phyloP scores from a whole-genome alignment of 1,140 invertebrate species.

The Galleria mellonella region DNA sequence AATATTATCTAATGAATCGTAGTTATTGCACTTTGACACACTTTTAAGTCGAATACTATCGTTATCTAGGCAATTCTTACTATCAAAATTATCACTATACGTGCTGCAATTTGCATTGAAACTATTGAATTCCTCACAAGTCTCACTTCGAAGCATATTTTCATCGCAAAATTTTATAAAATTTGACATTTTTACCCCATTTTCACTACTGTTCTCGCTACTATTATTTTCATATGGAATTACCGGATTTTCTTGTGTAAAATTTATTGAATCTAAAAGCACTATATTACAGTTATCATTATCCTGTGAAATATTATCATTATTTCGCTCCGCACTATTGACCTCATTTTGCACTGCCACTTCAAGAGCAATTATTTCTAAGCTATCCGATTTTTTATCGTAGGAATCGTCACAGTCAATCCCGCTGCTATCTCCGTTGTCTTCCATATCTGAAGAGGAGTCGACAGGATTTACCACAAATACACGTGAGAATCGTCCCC shows the following conservation, averaged over 20 bases:
- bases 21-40: conserved; percentile 48
- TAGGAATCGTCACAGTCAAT: conserved; percentile 68
- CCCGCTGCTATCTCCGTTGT: conserved; percentile 69
- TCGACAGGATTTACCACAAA: conserved; percentile 83
- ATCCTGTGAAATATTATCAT: conserved; percentile 24
- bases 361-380: conserved; percentile 52
- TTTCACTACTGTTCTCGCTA: conserved; percentile 28
- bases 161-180: conserved; percentile 56
- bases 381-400: conserved; percentile 59
- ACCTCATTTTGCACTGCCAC: conserved; percentile 36
- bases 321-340: conserved; percentile 21
- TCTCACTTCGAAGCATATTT: conserved; percentile 64
- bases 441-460: conserved; percentile 78
- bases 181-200: conserved; percentile 25
- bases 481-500: conserved; percentile 81
- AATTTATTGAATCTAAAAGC: conserved; percentile 50
- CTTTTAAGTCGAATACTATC: conserved; percentile 32
- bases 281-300: conserved; percentile 38
- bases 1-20: conserved; percentile 50
- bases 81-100: conserved; percentile 44
- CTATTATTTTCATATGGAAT: conserved; percentile 37
- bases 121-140: conserved; percentile 61
- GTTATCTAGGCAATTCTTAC: conserved; percentile 43
- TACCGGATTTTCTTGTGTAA: conserved; percentile 44
- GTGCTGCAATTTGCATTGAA: conserved; percentile 50